Percentiles rank a stretch among this genome's conserved stretches.
These are phyloP conservation scores for Austrolebias charrua DNA, from an alignment of 2,797 vertebrate species.

Conservation along the genomic window DNA sequence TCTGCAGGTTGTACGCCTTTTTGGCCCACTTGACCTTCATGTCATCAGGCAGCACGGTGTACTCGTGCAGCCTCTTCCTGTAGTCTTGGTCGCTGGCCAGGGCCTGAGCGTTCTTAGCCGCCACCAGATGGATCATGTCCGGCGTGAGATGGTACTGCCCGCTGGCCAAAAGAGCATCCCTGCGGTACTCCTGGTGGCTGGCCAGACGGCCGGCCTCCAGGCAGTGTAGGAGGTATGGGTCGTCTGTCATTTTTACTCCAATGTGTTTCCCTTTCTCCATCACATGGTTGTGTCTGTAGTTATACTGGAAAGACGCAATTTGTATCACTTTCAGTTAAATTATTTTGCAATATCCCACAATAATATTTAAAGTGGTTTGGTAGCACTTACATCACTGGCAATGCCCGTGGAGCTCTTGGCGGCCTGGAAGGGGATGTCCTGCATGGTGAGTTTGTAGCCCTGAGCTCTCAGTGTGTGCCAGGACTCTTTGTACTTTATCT, in stretches of 20 bases:
- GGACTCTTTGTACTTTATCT: slow-evolving; percentile 95
- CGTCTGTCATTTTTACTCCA: slow-evolving; percentile 84
- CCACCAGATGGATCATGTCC: slow-evolving; percentile 90
- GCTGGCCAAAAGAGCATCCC: slow-evolving; percentile 76
- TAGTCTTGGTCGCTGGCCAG: slow-evolving; percentile 92
- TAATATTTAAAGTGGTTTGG: neutral
- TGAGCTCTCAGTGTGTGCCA: slow-evolving; percentile 92
- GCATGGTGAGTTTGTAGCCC: slow-evolving; percentile 94
- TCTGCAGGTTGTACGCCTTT: slow-evolving; percentile 91
- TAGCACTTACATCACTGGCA: slow-evolving; percentile 92
- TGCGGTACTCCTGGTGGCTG: slow-evolving; percentile 88
- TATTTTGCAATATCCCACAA: neutral
- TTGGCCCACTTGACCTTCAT: slow-evolving; percentile 94
- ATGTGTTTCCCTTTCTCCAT: slow-evolving; percentile 92
- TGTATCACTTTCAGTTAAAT: neutral
- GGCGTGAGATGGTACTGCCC: slow-evolving; percentile 84
- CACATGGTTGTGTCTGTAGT: slow-evolving; percentile 89
- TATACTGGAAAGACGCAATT: slow-evolving; percentile 76
- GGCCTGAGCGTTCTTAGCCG: slow-evolving; percentile 90
- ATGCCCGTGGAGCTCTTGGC: slow-evolving; percentile 93
- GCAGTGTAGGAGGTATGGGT: slow-evolving; percentile 87
- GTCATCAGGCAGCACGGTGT: slow-evolving; percentile 89
- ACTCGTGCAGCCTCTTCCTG: slow-evolving; percentile 84
- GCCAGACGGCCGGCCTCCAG: slow-evolving; percentile 86
- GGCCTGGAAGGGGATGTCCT: slow-evolving; percentile 95